phyloP scores from a whole-genome alignment of 1,140 invertebrate species.

The Panulirus ornatus region DNA sequence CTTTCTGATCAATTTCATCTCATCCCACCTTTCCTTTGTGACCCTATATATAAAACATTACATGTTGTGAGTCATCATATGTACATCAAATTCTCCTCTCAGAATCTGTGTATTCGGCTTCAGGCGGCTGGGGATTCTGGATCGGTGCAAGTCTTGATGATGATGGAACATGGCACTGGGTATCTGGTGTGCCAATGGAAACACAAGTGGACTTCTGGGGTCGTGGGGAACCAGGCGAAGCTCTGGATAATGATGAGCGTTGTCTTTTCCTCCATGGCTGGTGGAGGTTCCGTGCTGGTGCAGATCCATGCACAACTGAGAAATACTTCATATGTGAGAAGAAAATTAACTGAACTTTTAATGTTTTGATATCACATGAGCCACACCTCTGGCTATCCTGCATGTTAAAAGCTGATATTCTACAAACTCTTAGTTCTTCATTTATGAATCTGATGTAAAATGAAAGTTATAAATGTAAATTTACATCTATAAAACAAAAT shows the following conservation, averaged over 20 bases:
- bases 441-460: no score
- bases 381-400: no score
- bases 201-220: conserved; percentile 45
- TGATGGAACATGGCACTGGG: conserved; percentile 12
- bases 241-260: conserved; percentile 22
- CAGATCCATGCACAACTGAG: background rate
- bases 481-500: no score
- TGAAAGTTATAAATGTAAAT: no score
- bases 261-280: conserved; percentile 24
- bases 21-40: no score
- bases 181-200: background rate
- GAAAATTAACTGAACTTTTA: background rate
- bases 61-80: no score
- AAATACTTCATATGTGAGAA: conserved; percentile 35
- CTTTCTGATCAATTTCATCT: no score
- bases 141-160: conserved; percentile 18
- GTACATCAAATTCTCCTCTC: conserved; percentile 18
- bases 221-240: conserved; percentile 24
- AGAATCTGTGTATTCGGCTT: conserved; percentile 44
- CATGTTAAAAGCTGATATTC: no score
- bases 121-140: conserved; percentile 44
- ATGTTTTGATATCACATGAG: no score
- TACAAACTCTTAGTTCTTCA: no score
- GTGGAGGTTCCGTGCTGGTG: conserved; percentile 45
- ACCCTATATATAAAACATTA: no score